Evolutionary conservation across 2,888 invertebrate genomes (phyloP), one percentile per base, ranked within the genome.

Genomic region (Drosophila putrida): DNA sequence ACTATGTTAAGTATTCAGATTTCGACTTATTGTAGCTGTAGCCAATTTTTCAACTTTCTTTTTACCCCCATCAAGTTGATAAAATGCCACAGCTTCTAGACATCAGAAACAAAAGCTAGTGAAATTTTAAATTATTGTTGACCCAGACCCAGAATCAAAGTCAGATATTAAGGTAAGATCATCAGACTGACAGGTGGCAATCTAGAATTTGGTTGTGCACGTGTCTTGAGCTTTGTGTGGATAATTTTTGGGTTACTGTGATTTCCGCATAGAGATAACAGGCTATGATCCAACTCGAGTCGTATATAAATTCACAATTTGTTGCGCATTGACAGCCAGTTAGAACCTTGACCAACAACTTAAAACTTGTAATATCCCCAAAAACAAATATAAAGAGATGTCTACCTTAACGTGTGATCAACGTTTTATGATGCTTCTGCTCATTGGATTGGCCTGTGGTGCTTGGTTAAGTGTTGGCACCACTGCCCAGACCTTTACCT

Each of bases 231-330:
- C 33, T 50, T 10, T 20, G 10, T 47, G 25, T 35, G 27, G 36
- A 25, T 28, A 15, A 36, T 38, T 46, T 44, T 49, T 71, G 43
- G 43, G 35, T 10, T 33, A n/a, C 1, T 9, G 4, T 36, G 57
- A 81, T 73, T 82, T 85, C 88, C 88, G 88, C 72, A 46, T 69
- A 57, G 44, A 69, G 85, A 81, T 88, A 71, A 46, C 20, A 35
- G 35, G 35, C 55, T 27, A 2, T 28, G 4, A 43, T 27, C 13
- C 33, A 33, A 31, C 27, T 4, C 38, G 15, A n/a, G 10, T 28
- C 28, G 27, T 9, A 25, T 81, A 85, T 88, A 82, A 88, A 88
- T 61, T 66, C 62, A 35, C n/a, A 54, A 67, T 57, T 43, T 33
- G 31, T 20, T 10, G 35, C 41, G 11, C 4, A 27, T 41, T 65